Conservation (phyloP, 2,888 invertebrate genomes). For the Mystacides longicornis region DNA sequence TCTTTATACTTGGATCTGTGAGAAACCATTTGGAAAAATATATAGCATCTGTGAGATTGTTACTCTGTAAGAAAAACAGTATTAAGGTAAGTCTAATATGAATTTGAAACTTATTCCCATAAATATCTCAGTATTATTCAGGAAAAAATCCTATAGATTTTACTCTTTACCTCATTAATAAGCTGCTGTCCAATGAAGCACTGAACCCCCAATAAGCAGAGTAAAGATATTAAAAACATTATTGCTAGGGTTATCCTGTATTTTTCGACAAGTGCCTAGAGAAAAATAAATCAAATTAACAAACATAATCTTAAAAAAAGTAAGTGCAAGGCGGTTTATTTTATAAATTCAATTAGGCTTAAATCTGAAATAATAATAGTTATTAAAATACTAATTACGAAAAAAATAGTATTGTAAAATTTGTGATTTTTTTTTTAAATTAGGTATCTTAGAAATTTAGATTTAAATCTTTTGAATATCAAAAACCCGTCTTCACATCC, state of each 20-base stretch:
- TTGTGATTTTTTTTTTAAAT: no score
- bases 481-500: no score
- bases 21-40: not conserved
- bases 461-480: no score
- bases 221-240: not conserved
- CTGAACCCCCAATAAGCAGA: not conserved
- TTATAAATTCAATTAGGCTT: no score
- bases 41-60: not conserved
- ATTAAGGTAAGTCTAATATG: not conserved
- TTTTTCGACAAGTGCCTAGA: not conserved
- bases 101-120: not conserved
- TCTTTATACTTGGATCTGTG: not conserved
- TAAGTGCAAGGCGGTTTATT: no score
- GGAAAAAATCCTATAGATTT: not conserved
- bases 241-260: not conserved
- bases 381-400: no score
- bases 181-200: not conserved
- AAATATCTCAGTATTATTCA: no score
- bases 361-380: no score
- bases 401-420: no score
- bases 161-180: not conserved
- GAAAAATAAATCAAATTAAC: not conserved
- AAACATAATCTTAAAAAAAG: no score
- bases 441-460: no score
- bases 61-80: not conserved